phyloP scores from a whole-genome alignment of 2,888 invertebrate species.

The Metacarcinus magister region DNA sequence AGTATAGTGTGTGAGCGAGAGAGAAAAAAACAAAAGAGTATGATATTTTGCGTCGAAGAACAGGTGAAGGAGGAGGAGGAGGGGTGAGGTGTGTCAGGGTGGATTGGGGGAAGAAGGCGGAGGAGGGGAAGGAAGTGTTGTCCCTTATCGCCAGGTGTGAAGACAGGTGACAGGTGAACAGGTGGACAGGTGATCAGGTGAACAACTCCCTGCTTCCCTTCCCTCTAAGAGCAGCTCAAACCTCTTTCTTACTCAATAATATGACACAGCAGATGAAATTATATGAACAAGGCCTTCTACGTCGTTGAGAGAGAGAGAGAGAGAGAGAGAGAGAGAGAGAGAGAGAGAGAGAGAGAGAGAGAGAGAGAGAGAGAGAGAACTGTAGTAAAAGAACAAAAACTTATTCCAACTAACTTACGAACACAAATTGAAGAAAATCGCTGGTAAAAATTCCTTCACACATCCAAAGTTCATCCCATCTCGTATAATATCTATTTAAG shows the following conservation, averaged over 20 bases:
- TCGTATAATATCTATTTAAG: neutral
- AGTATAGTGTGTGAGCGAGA: too few relatives aligned
- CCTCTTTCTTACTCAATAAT: neutral
- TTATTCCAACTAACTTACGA: neutral
- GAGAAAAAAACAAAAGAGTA: too few relatives aligned
- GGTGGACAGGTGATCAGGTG: neutral
- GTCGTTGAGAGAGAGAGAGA: neutral
- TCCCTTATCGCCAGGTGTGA: too few relatives aligned
- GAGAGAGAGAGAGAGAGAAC: neutral
- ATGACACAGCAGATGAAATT: neutral
- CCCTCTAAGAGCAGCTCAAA: neutral
- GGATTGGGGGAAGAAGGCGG: too few relatives aligned
- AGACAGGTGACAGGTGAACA: too few relatives aligned
- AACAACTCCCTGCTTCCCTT: neutral
- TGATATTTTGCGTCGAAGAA: too few relatives aligned
- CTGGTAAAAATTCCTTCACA: neutral
- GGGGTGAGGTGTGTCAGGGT: too few relatives aligned
- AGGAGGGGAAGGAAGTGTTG: too few relatives aligned
- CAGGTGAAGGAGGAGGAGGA: too few relatives aligned
- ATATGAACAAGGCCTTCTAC: neutral
- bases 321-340: conserved; percentile 26
- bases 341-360: conserved; percentile 22
- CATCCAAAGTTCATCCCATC: too few relatives aligned
- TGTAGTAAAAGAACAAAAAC: neutral
- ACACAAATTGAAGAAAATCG: neutral